Evolutionary conservation across 2,888 invertebrate genomes (phyloP).

Genomic region (Dolichopus griseipennis): DNA sequence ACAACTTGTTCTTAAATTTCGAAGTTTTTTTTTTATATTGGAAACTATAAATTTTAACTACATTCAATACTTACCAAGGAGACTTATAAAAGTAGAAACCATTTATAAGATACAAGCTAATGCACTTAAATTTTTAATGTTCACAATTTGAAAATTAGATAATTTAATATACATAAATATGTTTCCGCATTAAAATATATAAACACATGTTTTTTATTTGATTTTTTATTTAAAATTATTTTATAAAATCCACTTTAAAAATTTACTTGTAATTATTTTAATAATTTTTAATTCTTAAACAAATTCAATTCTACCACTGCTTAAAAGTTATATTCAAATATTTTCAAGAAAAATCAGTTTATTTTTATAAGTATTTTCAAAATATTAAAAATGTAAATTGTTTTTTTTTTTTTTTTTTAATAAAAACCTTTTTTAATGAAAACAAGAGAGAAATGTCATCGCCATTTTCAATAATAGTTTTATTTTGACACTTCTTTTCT

Average conservation of each 20-base stretch:
- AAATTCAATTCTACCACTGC: not conserved
- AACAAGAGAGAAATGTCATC: constrained; percentile 5
- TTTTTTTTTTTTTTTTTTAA: not conserved
- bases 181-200: not conserved
- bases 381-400: not conserved
- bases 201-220: not conserved
- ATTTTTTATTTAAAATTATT: not conserved
- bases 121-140: not conserved
- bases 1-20: not conserved
- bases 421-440: not conserved
- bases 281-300: not conserved
- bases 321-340: not conserved
- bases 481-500: not conserved
- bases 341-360: not conserved
- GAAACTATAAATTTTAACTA: not conserved
- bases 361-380: not conserved
- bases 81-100: constrained; percentile 45
- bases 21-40: not conserved
- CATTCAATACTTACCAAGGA: constrained; percentile 35
- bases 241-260: not conserved
- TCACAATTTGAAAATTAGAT: not conserved
- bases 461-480: not conserved
- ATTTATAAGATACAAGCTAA: constrained; percentile 30
- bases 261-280: not conserved
- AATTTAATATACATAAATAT: not conserved